phyloP scores from a whole-genome alignment of 2,113 vertebrate genomes.

The Agapornis roseicollis region DNA sequence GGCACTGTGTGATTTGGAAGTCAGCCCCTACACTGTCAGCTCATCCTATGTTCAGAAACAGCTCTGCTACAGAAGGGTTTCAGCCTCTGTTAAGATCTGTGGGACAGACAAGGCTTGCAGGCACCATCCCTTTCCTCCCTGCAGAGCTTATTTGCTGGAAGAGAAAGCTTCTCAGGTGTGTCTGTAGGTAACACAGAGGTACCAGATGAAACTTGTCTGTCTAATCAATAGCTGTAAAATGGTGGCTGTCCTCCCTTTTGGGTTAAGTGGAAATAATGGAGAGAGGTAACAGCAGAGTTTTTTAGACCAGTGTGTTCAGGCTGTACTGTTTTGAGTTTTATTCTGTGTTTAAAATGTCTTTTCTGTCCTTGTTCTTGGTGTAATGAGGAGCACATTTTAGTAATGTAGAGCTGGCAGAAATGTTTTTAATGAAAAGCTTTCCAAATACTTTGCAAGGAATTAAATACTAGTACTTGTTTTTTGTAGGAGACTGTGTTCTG shows the following conservation, averaged over 20 bases:
- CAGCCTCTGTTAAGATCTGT: neutral
- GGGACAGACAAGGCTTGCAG: neutral
- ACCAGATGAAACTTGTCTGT: neutral
- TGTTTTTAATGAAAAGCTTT: neutral
- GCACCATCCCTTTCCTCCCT: neutral
- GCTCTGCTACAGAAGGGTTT: neutral
- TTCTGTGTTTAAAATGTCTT: neutral
- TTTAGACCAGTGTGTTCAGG: neutral
- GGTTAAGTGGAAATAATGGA: neutral
- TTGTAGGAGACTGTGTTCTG: neutral
- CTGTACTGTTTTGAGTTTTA: neutral
- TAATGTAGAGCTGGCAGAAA: neutral
- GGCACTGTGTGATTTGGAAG: too few species aligned
- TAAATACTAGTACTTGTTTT: neutral
- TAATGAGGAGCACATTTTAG: neutral
- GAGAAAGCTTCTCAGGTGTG: neutral
- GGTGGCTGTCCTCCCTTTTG: neutral
- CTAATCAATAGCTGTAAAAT: neutral
- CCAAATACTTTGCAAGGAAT: neutral
- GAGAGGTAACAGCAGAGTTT: neutral
- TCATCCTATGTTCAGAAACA: neutral
- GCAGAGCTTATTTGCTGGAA: neutral
- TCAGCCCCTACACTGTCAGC: fast-evolving
- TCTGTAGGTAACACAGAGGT: neutral
- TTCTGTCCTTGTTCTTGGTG: neutral